phyloP scores from a whole-genome alignment of 2,888 invertebrate genomes.

The Theodoxus fluviatilis region DNA sequence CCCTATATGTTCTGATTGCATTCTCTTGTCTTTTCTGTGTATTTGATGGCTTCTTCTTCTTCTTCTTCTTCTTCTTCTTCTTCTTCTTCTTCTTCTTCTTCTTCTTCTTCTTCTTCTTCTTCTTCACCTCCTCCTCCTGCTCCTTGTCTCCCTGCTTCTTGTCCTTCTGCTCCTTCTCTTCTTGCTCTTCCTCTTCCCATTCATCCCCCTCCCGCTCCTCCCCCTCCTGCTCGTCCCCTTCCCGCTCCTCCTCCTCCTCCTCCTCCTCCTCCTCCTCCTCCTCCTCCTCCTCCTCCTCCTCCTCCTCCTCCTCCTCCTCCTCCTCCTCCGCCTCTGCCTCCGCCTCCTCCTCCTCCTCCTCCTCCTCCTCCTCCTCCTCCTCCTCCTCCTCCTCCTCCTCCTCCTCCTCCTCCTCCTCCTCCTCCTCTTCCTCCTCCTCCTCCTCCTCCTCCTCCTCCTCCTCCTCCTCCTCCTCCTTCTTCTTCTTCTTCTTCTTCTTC shows the following conservation, averaged over 20 bases:
- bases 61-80: constrained; percentile 20
- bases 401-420: constrained; percentile 17
- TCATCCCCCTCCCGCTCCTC: not conserved
- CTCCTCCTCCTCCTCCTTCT: not conserved
- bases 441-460: constrained; percentile 6
- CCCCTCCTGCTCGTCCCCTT: not conserved
- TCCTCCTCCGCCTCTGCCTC: not conserved
- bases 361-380: not conserved
- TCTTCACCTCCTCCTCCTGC: not conserved
- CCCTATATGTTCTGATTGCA: too few species aligned
- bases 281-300: constrained; percentile 14
- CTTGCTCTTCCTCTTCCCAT: not conserved
- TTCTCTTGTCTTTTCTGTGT: too few species aligned
- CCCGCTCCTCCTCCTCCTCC: not conserved
- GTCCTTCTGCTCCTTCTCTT: not conserved
- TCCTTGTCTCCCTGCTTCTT: not conserved
- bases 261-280: constrained; percentile 20
- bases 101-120: constrained; percentile 3
- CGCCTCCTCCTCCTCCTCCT: not conserved
- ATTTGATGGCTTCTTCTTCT: not conserved
- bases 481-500: constrained; percentile 16
- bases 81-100: constrained; percentile 9
- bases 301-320: constrained; percentile 14
- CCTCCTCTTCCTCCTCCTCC: constrained; percentile 19
- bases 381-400: constrained; percentile 21